Percentiles rank a stretch among this genome's conserved stretches.
Evolutionary conservation across 2,113 vertebrate species (phyloP).

Genomic region (Arothron firmamentum): DNA sequence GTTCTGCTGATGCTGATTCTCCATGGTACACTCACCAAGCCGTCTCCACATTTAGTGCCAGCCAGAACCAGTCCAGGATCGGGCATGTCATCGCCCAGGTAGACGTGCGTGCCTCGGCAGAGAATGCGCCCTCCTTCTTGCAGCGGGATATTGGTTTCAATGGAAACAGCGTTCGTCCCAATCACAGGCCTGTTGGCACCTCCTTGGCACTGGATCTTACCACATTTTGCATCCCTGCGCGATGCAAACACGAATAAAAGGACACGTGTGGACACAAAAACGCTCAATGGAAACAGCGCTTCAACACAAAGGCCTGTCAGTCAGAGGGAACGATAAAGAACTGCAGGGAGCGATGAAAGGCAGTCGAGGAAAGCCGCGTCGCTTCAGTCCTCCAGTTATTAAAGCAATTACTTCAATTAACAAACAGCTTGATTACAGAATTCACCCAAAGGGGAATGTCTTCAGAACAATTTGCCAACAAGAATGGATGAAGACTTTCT

Average conservation of each 20-base stretch:
- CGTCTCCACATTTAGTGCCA: conserved; percentile 92
- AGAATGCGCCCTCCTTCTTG: conserved; percentile 92
- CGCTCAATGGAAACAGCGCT: not conserved
- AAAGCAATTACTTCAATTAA: conserved; percentile 66
- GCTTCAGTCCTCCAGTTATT: conserved; percentile 50
- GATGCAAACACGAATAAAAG: not conserved
- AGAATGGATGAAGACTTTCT: conserved; percentile 52
- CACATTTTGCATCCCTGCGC: conserved; percentile 92
- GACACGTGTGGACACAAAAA: not conserved
- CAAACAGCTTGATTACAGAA: conserved; percentile 57
- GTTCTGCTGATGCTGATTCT: too few species aligned
- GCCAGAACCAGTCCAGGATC: conserved; percentile 94
- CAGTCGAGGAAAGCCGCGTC: conserved; percentile 18
- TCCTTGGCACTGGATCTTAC: conserved; percentile 98
- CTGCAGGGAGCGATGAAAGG: conserved; percentile 32
- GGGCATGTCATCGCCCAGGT: conserved; percentile 94
- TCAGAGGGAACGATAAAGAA: conserved; percentile 26
- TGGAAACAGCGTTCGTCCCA: conserved; percentile 96
- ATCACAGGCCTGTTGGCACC: conserved; percentile 95
- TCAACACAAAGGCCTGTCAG: conserved; percentile 20
- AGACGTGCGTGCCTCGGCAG: conserved; percentile 96
- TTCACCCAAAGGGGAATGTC: conserved; percentile 54
- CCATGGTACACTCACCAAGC: conserved; percentile 79
- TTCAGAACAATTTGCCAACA: conserved; percentile 55
- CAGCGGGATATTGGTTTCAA: conserved; percentile 96